These are phyloP conservation scores for Hyalella azteca DNA, from an alignment of 2,888 invertebrate species.

Conservation along the genomic window DNA sequence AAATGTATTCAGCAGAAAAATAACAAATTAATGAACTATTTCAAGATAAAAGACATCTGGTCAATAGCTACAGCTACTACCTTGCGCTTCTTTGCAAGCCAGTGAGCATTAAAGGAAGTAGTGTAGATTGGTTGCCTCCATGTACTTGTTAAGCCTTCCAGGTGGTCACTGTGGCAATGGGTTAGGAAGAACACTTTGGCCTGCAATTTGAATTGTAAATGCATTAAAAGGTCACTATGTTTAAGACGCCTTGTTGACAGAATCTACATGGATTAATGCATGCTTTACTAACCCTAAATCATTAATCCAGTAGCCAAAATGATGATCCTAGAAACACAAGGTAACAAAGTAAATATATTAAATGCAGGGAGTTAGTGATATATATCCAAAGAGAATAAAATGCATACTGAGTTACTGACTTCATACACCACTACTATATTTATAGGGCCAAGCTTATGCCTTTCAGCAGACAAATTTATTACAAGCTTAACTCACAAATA, in stretches of 20 bases:
- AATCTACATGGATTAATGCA: not conserved
- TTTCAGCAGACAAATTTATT: not conserved
- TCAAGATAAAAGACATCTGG: not conserved
- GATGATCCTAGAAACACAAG: not conserved
- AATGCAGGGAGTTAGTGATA: not conserved
- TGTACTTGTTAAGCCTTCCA: constrained; percentile 40
- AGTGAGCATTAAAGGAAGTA: constrained; percentile 39
- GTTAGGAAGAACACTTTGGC: constrained; percentile 49
- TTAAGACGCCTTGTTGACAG: too few species aligned
- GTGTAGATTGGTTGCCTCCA: constrained; percentile 51
- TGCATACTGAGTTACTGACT: too few species aligned
- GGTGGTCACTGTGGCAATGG: constrained; percentile 50
- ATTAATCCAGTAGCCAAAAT: not conserved
- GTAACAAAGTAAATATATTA: not conserved
- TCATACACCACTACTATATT: too few species aligned
- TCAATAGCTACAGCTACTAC: not conserved
- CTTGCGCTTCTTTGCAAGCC: constrained; percentile 42
- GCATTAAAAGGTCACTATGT: not conserved
- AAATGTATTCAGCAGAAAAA: not conserved
- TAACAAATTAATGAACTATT: not conserved
- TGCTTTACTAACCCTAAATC: not conserved
- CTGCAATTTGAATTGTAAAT: constrained; percentile 22
- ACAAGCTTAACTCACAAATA: not conserved
- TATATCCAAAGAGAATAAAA: too few species aligned
- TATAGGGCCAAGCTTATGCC: not conserved